Evolutionary conservation across 2,113 vertebrate species (phyloP).

Genomic region (Haemorhous mexicanus): DNA sequence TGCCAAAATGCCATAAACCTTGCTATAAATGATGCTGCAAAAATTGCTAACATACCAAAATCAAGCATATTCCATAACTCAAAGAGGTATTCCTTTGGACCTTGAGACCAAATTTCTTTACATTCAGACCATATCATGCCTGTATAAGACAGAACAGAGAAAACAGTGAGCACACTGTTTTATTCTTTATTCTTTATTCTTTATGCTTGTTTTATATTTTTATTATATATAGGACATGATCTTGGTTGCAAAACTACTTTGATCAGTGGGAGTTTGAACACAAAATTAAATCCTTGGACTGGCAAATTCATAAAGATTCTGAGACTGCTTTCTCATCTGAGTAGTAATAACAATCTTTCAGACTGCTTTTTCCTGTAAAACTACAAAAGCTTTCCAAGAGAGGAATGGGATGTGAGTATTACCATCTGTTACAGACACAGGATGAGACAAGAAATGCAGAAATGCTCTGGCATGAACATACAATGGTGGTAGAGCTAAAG

Average conservation of each 20-base stretch:
- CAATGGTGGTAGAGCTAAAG: background rate
- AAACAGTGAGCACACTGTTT: no score
- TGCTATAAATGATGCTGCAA: constrained; percentile 91
- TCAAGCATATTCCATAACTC: constrained; percentile 97
- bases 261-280: background rate
- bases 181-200: background rate
- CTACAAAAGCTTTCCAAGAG: background rate
- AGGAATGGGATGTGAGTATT: background rate
- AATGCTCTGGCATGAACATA: background rate
- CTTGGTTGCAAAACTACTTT: background rate
- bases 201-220: background rate
- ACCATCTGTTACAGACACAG: background rate
- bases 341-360: background rate
- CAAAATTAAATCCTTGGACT: background rate
- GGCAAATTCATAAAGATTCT: background rate
- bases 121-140: constrained; percentile 98
- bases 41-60: constrained; percentile 94
- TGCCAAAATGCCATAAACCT: constrained; percentile 97
- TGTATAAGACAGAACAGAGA: constrained; percentile 54
- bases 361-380: background rate
- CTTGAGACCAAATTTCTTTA: constrained; percentile 93
- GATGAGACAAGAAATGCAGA: background rate
- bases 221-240: background rate
- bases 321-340: background rate
- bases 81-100: constrained; percentile 91